These are phyloP conservation scores for Choristoneura fumiferana DNA, from an alignment of 1,140 invertebrate genomes.

Conservation along the genomic window DNA sequence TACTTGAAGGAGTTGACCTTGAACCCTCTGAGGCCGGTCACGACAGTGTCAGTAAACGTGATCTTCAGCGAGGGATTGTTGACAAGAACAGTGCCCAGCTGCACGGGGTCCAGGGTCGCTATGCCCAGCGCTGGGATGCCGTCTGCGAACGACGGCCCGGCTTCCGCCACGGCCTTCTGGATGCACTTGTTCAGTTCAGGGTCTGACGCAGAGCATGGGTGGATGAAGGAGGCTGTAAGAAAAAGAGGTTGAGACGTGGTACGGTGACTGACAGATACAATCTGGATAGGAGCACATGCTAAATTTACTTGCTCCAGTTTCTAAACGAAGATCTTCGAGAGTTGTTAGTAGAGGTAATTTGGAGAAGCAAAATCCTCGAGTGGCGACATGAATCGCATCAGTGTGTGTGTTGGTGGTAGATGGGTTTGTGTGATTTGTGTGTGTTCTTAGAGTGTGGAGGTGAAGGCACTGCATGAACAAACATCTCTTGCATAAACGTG, in stretches of 20 bases:
- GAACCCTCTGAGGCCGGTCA: conserved; percentile 57
- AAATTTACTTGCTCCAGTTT: no score
- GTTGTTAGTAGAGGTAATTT: neutral
- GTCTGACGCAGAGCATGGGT: conserved; percentile 74
- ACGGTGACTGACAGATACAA: no score
- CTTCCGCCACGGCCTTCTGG: conserved; percentile 54
- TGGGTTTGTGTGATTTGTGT: no score
- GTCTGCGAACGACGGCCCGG: conserved; percentile 66
- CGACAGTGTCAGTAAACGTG: conserved; percentile 60
- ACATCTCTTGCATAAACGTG: no score
- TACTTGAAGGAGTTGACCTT: conserved; percentile 66
- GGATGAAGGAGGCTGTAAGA: conserved; percentile 78
- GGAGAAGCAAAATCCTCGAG: no score
- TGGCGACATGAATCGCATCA: no score
- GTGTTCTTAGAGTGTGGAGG: no score
- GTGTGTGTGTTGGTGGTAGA: no score
- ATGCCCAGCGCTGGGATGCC: conserved; percentile 77
- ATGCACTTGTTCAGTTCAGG: conserved; percentile 77
- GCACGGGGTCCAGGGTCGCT: conserved; percentile 71
- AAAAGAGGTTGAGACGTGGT: no score
- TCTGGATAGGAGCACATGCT: no score
- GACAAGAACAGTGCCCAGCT: conserved; percentile 64
- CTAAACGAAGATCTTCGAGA: no score
- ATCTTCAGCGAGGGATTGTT: conserved; percentile 64
- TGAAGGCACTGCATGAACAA: no score